phyloP scores from a whole-genome alignment of 1,140 invertebrate genomes.

The Planococcus citri region DNA sequence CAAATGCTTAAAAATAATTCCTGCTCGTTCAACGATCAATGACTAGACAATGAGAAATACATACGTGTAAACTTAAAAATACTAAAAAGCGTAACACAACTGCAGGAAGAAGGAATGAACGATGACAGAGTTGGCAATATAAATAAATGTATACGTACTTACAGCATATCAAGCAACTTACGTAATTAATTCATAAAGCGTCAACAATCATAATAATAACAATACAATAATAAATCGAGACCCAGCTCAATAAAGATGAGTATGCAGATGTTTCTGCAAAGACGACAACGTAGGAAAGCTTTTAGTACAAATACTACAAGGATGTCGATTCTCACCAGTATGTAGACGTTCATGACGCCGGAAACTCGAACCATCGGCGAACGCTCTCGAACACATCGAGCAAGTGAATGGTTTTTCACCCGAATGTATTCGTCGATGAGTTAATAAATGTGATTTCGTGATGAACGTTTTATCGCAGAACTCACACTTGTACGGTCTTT shows the following conservation, averaged over 20 bases:
- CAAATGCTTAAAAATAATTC: too few species aligned
- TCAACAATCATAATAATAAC: neutral
- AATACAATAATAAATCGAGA: neutral
- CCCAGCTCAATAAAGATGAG: neutral
- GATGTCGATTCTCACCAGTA: conserved; percentile 64
- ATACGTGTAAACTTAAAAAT: too few species aligned
- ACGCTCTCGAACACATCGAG: conserved; percentile 44
- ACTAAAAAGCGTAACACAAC: too few species aligned
- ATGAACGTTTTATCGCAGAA: conserved; percentile 74
- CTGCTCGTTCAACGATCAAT: too few species aligned
- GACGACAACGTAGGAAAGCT: conserved; percentile 71
- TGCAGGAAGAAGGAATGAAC: too few species aligned
- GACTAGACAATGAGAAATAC: too few species aligned
- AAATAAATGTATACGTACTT: too few species aligned
- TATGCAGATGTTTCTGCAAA: conserved; percentile 1
- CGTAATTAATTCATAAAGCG: too few species aligned
- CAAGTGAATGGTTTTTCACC: conserved; percentile 42
- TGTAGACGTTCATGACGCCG: conserved; percentile 41
- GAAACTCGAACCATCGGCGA: conserved; percentile 33
- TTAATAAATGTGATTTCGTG: conserved; percentile 76
- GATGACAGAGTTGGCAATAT: too few species aligned
- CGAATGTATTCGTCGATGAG: conserved; percentile 69
- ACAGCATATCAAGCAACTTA: too few species aligned
- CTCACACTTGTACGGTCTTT: conserved; percentile 60
- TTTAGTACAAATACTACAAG: conserved; percentile 65